A percentile compares a stretch with the other conserved stretches of the same genome.
These are phyloP conservation scores for Pipistrellus pipistrellus DNA, from an alignment of 2,797 vertebrate genomes.

Conservation along the genomic window DNA sequence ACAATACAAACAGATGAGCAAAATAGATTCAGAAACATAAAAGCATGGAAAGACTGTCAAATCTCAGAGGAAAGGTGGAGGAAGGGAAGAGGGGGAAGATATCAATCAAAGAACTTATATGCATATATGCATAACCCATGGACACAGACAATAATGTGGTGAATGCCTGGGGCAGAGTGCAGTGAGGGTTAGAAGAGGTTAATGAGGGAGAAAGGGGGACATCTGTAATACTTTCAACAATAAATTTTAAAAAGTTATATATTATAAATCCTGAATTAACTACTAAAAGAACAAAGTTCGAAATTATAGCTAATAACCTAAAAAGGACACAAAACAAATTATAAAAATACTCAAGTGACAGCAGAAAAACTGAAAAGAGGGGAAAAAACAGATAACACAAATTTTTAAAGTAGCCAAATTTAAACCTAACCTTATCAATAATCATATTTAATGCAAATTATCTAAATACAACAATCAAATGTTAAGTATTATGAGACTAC, in stretches of 20 bases:
- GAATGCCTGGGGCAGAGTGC: too few relatives aligned
- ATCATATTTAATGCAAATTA: neutral
- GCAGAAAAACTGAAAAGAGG: neutral
- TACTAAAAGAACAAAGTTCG: neutral
- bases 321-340: neutral
- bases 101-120: too few relatives aligned
- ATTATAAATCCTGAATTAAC: neutral
- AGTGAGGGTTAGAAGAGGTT: too few relatives aligned
- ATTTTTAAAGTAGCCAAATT: neutral
- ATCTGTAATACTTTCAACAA: too few relatives aligned
- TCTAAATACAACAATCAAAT: neutral
- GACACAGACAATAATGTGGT: too few relatives aligned
- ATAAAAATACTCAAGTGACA: neutral
- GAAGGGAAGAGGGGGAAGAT: too few relatives aligned
- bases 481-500: neutral
- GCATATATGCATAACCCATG: too few relatives aligned
- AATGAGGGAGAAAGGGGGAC: too few relatives aligned
- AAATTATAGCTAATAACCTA: neutral
- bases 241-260: neutral
- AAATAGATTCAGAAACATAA: too few relatives aligned
- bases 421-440: neutral
- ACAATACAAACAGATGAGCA: too few relatives aligned
- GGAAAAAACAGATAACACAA: neutral
- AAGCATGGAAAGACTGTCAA: too few relatives aligned
- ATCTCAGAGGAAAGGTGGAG: too few relatives aligned